Percentiles rank a stretch among this genome's conserved stretches.
Evolutionary conservation across 2,113 vertebrate species (phyloP).

Genomic region (Pao palembangensis): DNA sequence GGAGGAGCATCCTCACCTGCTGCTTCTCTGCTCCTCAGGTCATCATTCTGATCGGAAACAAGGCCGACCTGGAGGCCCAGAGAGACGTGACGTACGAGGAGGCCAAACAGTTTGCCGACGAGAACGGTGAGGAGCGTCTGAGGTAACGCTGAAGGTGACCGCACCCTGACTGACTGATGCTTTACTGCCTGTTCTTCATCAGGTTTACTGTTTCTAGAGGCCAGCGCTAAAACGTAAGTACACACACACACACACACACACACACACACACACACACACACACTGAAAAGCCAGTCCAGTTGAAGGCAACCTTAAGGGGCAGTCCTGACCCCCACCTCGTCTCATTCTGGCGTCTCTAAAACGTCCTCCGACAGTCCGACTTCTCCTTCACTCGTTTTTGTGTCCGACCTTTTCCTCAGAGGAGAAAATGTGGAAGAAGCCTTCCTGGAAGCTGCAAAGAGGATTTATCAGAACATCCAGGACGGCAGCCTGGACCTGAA

Average conservation of each 20-base stretch:
- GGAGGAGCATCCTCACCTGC: too few relatives aligned
- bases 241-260: neutral
- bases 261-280: neutral
- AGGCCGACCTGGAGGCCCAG: conserved; percentile 97
- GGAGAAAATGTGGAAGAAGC: conserved; percentile 98
- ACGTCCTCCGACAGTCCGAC: too few relatives aligned
- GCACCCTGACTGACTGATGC: neutral
- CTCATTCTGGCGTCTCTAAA: too few relatives aligned
- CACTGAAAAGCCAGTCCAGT: too few relatives aligned
- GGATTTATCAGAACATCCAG: conserved; percentile 99
- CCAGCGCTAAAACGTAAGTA: conserved; percentile 99
- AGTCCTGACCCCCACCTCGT: too few relatives aligned
- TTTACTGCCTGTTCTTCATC: conserved; percentile 36
- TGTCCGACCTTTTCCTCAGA: conserved; percentile 24
- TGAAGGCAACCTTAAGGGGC: neutral
- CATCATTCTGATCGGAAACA: conserved; percentile 98
- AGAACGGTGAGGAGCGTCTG: conserved; percentile 83
- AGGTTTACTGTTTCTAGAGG: conserved; percentile 95
- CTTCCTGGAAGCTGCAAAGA: conserved; percentile 96
- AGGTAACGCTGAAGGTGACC: neutral
- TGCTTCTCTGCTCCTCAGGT: conserved; percentile 72
- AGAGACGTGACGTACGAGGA: conserved; percentile 98
- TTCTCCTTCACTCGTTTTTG: neutral
- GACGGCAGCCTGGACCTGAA: conserved; percentile 98
- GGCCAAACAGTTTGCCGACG: conserved; percentile 98